Conservation (phyloP, 2,113 vertebrate genomes). For the Lathamus discolor region DNA sequence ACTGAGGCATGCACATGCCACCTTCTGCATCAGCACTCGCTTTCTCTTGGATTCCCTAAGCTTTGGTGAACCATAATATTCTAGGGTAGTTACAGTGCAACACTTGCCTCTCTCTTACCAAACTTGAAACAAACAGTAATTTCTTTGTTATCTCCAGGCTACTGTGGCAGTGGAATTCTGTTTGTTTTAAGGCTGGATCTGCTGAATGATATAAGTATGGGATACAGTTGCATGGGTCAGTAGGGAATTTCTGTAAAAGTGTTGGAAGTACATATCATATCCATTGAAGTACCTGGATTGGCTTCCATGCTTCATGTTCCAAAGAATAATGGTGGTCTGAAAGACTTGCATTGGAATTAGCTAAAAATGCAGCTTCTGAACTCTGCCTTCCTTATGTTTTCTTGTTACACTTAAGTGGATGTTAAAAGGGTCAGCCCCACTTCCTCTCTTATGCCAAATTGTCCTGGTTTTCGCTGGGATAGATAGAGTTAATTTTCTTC, state of each 20-base stretch:
- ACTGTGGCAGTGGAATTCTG: not conserved
- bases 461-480: not conserved
- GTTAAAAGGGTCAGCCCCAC: not conserved
- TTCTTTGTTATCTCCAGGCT: not conserved
- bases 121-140: not conserved
- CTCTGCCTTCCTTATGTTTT: not conserved
- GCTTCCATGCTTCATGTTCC: not conserved
- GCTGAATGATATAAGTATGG: not conserved
- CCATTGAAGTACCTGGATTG: not conserved
- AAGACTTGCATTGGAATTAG: not conserved
- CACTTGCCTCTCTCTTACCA: not conserved
- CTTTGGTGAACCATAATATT: not conserved
- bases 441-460: not conserved
- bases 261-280: not conserved
- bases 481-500: not conserved
- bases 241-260: not conserved
- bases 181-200: not conserved
- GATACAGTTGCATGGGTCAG: not conserved
- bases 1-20: rapidly evolving
- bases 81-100: not conserved
- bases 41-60: not conserved
- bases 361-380: not conserved
- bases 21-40: not conserved
- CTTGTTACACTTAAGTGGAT: not conserved
- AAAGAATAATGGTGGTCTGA: not conserved